Conservation (phyloP, 2,888 invertebrate species). For the Euzophera pinguis region DNA sequence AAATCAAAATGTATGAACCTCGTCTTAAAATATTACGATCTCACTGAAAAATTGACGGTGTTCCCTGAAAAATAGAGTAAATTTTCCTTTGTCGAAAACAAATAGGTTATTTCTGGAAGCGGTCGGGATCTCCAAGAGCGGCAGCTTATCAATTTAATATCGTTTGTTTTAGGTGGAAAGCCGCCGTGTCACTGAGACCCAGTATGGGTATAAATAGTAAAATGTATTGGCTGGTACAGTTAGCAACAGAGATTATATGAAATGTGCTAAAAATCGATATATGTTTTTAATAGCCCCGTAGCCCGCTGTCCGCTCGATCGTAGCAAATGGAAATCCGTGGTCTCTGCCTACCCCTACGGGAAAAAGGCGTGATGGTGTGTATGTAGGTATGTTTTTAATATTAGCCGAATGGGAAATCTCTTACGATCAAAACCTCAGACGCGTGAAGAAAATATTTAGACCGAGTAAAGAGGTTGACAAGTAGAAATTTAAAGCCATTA, state of each 20-base stretch:
- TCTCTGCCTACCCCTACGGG: too few species aligned
- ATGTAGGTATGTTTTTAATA: too few species aligned
- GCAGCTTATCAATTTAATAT: slow-evolving; percentile 13
- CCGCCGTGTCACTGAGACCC: neutral
- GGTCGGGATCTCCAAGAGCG: neutral
- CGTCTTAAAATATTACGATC: slow-evolving; percentile 13
- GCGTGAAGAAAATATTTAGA: too few species aligned
- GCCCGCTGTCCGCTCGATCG: too few species aligned
- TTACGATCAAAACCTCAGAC: too few species aligned
- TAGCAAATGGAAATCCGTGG: too few species aligned
- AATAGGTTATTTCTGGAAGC: slow-evolving; percentile 11
- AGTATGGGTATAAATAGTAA: neutral
- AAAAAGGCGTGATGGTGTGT: too few species aligned
- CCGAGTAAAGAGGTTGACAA: too few species aligned
- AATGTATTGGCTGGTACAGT: neutral
- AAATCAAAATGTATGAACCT: slow-evolving; percentile 9
- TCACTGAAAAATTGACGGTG: slow-evolving; percentile 17
- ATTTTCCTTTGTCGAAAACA: slow-evolving; percentile 12
- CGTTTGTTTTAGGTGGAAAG: slow-evolving; percentile 9
- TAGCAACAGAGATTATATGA: neutral
- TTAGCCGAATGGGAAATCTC: too few species aligned
- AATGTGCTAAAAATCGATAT: too few species aligned
- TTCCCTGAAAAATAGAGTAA: slow-evolving; percentile 14
- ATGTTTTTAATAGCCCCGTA: neutral
- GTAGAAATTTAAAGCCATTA: too few species aligned